Base-by-base conservation (phyloP, 2,113 vertebrate species). In the Pithys albifrons region DNA sequence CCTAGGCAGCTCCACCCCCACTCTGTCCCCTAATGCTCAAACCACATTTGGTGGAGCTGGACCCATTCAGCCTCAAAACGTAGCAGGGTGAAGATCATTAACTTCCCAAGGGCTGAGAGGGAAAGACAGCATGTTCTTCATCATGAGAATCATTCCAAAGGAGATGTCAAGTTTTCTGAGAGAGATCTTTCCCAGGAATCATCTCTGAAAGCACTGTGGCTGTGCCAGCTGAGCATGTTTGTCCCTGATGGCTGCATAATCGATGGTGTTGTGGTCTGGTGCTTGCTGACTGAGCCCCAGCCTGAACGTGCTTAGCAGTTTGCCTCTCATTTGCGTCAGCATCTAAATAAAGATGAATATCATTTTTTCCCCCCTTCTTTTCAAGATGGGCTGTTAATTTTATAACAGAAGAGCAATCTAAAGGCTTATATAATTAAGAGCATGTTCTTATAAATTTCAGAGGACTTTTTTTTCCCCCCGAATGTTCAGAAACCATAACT, bases 311-410 rank as follows among this genome's bases (percentile, higher is more conserved):
- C 85, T 90, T 80, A 88, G 75, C 82, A 86, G 59, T 92, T 86
- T 83, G 79, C 69, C 46, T 86, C 83, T 95, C 59, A n/a, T 93
- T 92, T 95, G 92, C 72, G 65, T 95, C 91, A 93, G 31, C 3
- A 0, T 70, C 94, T 94, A 93, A 95, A 96, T 92, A 95, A 95
- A 93, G 79, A 90, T 48, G 20, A 89, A 91, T 88, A 3, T 10
- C 10, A 14, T 41, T 72, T 77, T 84, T 46, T 13, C 8, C 2
- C 4, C 2, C 3, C 4, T 28, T 67, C 33, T 73, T 92, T 83
- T 74, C 78, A 96, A 92, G 86, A 96, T 52, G 67, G 70, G 64
- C 72, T 77, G 59, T 92, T 95, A 91, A 92, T 94, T 94, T 92
- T 77, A 58, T 92, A 91, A 91, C 37, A 67, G 64, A 78, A 89